These are phyloP conservation scores for Cheirogaleus major DNA, from an alignment of 2,797 vertebrate genomes.

Conservation along the genomic window DNA sequence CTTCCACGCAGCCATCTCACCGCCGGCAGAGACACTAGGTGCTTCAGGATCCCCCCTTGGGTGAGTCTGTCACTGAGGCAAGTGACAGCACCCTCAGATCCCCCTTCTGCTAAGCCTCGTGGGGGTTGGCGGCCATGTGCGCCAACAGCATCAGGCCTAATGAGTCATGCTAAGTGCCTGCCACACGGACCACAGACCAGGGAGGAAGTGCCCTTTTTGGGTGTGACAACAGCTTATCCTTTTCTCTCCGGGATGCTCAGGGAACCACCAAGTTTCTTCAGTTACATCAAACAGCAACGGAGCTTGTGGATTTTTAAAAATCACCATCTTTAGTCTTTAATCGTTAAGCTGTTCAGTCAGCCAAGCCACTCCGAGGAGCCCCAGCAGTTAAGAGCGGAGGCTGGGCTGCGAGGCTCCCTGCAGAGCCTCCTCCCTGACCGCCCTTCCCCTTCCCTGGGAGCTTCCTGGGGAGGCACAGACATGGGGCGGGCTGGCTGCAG, in stretches of 20 bases:
- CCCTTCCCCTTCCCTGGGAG: not conserved
- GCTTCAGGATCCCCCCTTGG: not conserved
- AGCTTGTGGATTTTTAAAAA: not conserved
- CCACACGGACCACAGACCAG: not conserved
- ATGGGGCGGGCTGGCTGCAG: too few relatives aligned
- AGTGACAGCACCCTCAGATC: not conserved
- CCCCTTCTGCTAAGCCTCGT: accelerated
- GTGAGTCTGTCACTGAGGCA: not conserved
- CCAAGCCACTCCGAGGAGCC: not conserved
- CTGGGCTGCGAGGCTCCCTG: not conserved
- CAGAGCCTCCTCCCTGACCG: not conserved
- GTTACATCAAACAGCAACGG: not conserved
- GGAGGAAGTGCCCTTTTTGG: not conserved
- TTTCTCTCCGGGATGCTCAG: not conserved
- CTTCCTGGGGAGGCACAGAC: not conserved
- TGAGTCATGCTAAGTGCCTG: not conserved
- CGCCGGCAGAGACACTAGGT: not conserved
- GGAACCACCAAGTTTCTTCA: not conserved
- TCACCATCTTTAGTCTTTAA: not conserved
- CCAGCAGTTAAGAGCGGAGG: not conserved
- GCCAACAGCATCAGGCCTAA: not conserved
- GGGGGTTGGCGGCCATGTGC: not conserved
- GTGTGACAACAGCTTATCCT: not conserved
- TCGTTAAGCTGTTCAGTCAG: not conserved
- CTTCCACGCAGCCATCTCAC: not conserved